phyloP scores from a whole-genome alignment of 37 sponge, comb jelly and placozoan genomes.

The Hormiphora californensis region DNA sequence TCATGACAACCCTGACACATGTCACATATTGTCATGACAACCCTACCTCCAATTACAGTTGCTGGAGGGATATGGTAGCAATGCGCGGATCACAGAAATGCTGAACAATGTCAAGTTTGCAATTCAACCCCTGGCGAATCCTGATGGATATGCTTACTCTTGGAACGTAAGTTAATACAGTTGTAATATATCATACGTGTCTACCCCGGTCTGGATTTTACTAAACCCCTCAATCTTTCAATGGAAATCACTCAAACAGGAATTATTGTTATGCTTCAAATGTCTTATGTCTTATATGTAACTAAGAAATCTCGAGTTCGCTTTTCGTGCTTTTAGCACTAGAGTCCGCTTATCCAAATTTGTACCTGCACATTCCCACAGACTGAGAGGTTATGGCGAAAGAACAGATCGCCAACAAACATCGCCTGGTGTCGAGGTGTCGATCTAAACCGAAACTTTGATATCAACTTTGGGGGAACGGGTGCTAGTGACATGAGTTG shows the following conservation, averaged over 20 bases:
- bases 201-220: no score
- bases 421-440: slow-evolving; percentile 33
- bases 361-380: no score
- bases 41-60: not conserved
- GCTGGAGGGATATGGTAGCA: not conserved
- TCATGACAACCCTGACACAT: no score
- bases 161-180: slow-evolving; percentile 9
- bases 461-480: slow-evolving; percentile 32
- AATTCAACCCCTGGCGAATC: slow-evolving; percentile 24
- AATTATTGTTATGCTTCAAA: no score
- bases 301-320: no score
- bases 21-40: no score
- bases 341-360: no score
- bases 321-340: no score
- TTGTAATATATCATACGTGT: no score
- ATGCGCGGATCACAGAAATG: not conserved
- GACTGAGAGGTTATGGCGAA: slow-evolving; percentile 39
- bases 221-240: no score
- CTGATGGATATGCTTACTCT: slow-evolving; percentile 50
- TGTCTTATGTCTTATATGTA: no score
- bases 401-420: slow-evolving; percentile 24
- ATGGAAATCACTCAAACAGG: no score
- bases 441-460: slow-evolving; percentile 46
- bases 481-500: slow-evolving; percentile 36
- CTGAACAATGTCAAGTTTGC: not conserved